phyloP scores from a whole-genome alignment of 2,113 vertebrate species.

The Aphyosemion australe region DNA sequence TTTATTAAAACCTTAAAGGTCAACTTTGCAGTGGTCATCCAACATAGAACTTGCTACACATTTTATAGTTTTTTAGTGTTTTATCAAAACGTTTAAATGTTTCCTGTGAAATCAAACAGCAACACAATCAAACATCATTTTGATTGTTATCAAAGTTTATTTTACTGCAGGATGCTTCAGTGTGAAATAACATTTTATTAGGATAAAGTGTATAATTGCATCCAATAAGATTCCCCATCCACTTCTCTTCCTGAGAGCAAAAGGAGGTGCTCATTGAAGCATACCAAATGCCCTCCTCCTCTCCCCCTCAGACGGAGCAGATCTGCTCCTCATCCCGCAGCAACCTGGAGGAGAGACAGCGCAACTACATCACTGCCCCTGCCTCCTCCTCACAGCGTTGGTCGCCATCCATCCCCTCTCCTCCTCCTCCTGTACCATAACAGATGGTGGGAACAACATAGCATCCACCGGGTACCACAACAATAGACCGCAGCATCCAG shows the following conservation, averaged over 20 bases:
- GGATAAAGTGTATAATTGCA: not conserved
- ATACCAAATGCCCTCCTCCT: slow-evolving; percentile 49
- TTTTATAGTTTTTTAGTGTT: too few species aligned
- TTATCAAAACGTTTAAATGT: too few species aligned
- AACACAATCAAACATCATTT: too few species aligned
- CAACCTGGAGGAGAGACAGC: slow-evolving; percentile 70
- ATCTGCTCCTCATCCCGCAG: slow-evolving; percentile 42
- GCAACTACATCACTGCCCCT: slow-evolving; percentile 71
- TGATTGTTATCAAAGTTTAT: too few species aligned
- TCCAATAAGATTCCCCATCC: not conserved
- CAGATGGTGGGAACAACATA: slow-evolving; percentile 80
- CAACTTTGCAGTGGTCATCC: too few species aligned
- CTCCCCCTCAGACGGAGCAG: slow-evolving; percentile 22
- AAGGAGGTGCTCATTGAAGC: slow-evolving; percentile 19
- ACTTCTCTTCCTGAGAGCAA: not conserved
- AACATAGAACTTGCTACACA: too few species aligned
- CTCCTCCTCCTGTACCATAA: slow-evolving; percentile 67
- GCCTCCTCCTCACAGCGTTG: slow-evolving; percentile 66
- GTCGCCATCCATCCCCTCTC: slow-evolving; percentile 70
- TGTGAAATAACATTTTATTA: too few species aligned
- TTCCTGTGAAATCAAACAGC: too few species aligned
- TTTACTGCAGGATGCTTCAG: too few species aligned
- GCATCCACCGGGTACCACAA: slow-evolving; percentile 69
- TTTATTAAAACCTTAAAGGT: too few species aligned
- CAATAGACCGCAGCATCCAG: slow-evolving; percentile 66